These are phyloP conservation scores for Meloidogyne exigua DNA, from an alignment of 1,140 invertebrate species.

Conservation along the genomic window DNA sequence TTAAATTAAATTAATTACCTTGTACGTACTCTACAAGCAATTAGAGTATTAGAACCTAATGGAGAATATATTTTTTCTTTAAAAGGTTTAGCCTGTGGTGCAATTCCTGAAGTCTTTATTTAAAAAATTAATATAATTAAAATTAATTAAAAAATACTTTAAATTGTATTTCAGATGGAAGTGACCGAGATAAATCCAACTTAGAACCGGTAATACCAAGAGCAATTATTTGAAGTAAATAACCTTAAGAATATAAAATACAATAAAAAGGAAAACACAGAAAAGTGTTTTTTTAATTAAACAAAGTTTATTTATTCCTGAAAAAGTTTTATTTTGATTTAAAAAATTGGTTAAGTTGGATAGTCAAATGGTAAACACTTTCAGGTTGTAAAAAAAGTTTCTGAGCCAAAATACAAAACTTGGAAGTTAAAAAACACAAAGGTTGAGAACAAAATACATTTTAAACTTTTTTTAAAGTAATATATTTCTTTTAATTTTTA, in stretches of 20 bases:
- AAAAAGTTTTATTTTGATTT: too few species aligned
- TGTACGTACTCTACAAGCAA: slow-evolving; percentile 20
- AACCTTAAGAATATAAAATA: background rate
- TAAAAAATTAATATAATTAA: background rate
- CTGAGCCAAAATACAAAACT: too few species aligned
- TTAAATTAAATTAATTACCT: slow-evolving; percentile 1
- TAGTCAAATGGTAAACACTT: too few species aligned
- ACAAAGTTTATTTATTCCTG: too few species aligned
- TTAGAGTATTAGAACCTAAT: slow-evolving; percentile 3
- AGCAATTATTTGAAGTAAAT: slow-evolving; percentile 14
- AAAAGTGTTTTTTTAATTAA: too few species aligned
- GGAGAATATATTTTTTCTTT: slow-evolving; percentile 12
- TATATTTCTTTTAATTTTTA: too few species aligned
- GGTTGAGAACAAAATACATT: too few species aligned
- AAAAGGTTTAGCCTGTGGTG: slow-evolving; percentile 15
- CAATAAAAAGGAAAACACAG: too few species aligned
- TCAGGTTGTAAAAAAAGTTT: too few species aligned
- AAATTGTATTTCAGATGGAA: slow-evolving; percentile 13
- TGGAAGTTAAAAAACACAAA: too few species aligned
- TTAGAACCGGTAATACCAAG: background rate
- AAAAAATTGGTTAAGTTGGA: too few species aligned
- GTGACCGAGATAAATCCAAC: background rate
- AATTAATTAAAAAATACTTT: slow-evolving; percentile 9
- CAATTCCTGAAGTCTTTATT: slow-evolving; percentile 18
- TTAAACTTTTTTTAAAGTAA: too few species aligned